Conservation (phyloP, 1,140 invertebrate genomes). For the Tetraneura akinire region DNA sequence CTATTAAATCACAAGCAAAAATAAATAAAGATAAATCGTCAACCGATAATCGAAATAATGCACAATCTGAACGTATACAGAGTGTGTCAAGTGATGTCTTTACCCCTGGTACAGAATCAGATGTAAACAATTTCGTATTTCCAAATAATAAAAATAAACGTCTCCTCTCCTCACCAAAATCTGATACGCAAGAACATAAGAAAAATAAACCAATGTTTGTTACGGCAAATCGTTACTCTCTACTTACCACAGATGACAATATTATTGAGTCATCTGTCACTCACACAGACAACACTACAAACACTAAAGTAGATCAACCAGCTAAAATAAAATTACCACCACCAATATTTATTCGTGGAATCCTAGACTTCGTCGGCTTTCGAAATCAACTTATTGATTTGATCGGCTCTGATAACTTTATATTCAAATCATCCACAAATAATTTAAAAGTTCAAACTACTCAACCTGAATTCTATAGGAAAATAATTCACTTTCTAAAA, state of each 20-base stretch:
- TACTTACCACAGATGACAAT: not conserved
- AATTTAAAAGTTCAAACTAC: slow-evolving; percentile 20
- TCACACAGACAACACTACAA: not conserved
- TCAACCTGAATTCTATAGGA: not conserved
- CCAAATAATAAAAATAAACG: slow-evolving; percentile 7
- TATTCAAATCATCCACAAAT: slow-evolving; percentile 7
- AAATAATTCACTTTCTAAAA: slow-evolving; percentile 3
- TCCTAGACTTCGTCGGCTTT: not conserved
- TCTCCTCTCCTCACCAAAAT: not conserved
- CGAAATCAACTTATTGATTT: not conserved
- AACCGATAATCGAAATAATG: not conserved
- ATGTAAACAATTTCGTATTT: not conserved
- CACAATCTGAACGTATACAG: slow-evolving; percentile 26
- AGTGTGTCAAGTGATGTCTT: slow-evolving; percentile 12
- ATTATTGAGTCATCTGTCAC: not conserved
- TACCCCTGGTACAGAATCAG: not conserved
- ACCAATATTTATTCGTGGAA: not conserved
- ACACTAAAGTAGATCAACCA: not conserved
- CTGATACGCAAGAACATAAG: not conserved
- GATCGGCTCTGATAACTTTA: not conserved
- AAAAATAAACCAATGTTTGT: slow-evolving; percentile 18
- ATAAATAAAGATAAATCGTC: slow-evolving; percentile 1
- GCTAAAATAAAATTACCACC: slow-evolving; percentile 6
- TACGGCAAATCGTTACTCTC: not conserved
- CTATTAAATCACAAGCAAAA: slow-evolving; percentile 7